Percentiles rank a stretch among this genome's conserved stretches.
phyloP scores from a whole-genome alignment of 2,888 invertebrate genomes.

The Patella pellucida region DNA sequence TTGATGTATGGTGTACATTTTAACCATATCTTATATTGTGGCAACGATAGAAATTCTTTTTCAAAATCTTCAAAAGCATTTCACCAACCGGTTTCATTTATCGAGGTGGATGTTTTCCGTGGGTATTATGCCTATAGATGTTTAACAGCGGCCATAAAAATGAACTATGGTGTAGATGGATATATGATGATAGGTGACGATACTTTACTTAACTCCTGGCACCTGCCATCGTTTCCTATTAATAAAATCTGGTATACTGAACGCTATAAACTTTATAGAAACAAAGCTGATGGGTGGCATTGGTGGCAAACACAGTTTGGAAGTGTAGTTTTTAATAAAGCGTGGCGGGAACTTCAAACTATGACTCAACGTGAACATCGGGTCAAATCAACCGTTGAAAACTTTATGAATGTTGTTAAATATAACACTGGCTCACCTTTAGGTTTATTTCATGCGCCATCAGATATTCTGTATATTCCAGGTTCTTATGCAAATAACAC shows the following conservation, averaged over 20 bases:
- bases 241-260: slow-evolving; percentile 11
- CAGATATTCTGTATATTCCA: slow-evolving; percentile 21
- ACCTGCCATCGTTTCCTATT: slow-evolving; percentile 1
- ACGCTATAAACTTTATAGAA: too few species aligned
- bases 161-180: slow-evolving; percentile 38
- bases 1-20: slow-evolving; percentile 12
- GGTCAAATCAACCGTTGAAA: background rate
- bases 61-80: background rate
- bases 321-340: background rate
- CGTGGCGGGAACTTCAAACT: background rate
- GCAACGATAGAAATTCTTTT: background rate
- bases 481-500: background rate
- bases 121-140: slow-evolving; percentile 24
- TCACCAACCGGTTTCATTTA: slow-evolving; percentile 2
- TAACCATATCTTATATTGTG: slow-evolving; percentile 17
- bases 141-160: slow-evolving; percentile 29
- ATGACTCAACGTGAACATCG: background rate
- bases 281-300: background rate
- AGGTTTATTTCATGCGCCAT: background rate
- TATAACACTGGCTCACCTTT: background rate
- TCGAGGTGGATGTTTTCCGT: slow-evolving; percentile 12
- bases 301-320: slow-evolving; percentile 1
- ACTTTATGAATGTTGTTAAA: background rate
- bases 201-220: slow-evolving; percentile 24
- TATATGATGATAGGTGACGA: slow-evolving; percentile 35